Base-by-base conservation (phyloP, 1,140 invertebrate genomes). In the Polypedilum vanderplanki region DNA sequence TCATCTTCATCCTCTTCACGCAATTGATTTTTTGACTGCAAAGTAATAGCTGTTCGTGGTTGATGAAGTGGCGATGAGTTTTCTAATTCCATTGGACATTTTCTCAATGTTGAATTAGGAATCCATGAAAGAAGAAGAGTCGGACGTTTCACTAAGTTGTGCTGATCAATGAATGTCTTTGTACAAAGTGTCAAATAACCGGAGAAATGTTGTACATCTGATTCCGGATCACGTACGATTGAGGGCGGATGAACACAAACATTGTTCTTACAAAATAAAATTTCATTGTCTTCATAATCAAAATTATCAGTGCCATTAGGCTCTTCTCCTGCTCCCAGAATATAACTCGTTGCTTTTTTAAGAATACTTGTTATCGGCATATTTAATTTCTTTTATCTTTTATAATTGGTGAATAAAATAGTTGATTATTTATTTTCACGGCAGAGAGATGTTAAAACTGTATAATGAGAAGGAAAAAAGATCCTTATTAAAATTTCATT, bases 221-320 rank as follows among this genome's bases (percentile, higher is more conserved):
- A 88, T 77, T 93, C 90, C 78, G 91, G 89, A n/a, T 70, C 65
- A 17, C 92, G 85, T 10, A 92, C 86, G 17, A 93, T 85, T 0
- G 90, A 90, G 67, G 93, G 93, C 1, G 95, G 94, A 86, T 98
- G 96, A 22, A 98, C 95, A 83, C 96, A 98, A 9, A 98, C 94
- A 84, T 98, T 98, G 81, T 98, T 98, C 81, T 93, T 92, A 81
- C 92, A 93, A 80, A 93, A 94, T 7, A 93, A 84, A 75, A 93
- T 88, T 85, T 94, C 92, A 77, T 93, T 93, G 83, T 93, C 90
- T 79, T 91, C 89, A 79, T 91, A 92, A 76, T 86, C 83, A 41
- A 84, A 84, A 57, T 85, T 83, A 78, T 86, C 85, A 79, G 85
- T 84, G 79, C 86, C 85, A 76, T 86, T 86, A n/a, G 88, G 86